Base-by-base conservation (phyloP, 2,113 vertebrate genomes). In the Siniperca chuatsi region DNA sequence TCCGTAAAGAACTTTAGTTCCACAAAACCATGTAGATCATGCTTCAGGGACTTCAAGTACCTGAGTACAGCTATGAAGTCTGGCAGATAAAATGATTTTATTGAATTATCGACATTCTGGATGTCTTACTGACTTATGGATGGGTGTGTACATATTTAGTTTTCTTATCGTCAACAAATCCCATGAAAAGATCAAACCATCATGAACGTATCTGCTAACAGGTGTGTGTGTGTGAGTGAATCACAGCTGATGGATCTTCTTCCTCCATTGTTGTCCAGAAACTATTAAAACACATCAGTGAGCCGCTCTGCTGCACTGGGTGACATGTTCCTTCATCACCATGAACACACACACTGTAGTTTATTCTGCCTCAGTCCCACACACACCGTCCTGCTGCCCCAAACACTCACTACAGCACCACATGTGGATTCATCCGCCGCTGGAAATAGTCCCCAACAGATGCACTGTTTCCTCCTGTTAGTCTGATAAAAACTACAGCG, bases 1-100 rank as follows among this genome's bases (percentile, higher is more conserved):
- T 25, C 2, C 0, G 73, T 0, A 4, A 20, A 73, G n/a, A 35
- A 1, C 12, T 48, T 50, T 0, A 35, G 11, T 9, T 3, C 23
- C 33, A 16, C 15, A 8, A 1, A 1, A 61, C 71, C 13, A 18
- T 21, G 0, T 5, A 33, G 42, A 42, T 55, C 0, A 9, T 13
- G 1, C 4, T 37, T 23, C 16, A 35, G 20, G 37, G 37, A 52
- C 16, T 1, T 33, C 11, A 20, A 29, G 12, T 8, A 12, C 25
- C 42, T 44, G 9, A 21, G 4, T 2, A 1, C 15, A 6, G 25
- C 13, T 29, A 1, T 18, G 3, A 25, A n/a, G 40, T 25, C 64
- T n/a, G 6, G 1, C 20, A 33, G 25, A 61, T 2, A 29, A 60
- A 29, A 21, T 65, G 35, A 21, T 40, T 40, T 20, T 1, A 15